phyloP scores from a whole-genome alignment of 2,888 invertebrate genomes.

The Trissolcus japonicus region DNA sequence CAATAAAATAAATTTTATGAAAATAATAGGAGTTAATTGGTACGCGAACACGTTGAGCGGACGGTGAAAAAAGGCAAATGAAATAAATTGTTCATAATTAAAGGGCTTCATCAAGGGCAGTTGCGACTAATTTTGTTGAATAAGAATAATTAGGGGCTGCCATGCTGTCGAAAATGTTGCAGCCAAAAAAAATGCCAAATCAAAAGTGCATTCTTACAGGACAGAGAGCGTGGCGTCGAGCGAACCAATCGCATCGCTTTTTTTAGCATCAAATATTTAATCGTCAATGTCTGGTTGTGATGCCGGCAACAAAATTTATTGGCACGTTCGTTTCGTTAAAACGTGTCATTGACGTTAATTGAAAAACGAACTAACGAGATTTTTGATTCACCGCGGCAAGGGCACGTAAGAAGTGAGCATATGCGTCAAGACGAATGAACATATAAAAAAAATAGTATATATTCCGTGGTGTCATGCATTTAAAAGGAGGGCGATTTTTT shows the following conservation, averaged over 20 bases:
- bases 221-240: background rate
- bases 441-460: constrained; percentile 24
- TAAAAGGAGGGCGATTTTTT: constrained; percentile 72
- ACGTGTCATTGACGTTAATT: constrained; percentile 4
- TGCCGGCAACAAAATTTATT: constrained; percentile 1
- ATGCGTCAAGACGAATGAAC: constrained; percentile 19
- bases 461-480: constrained; percentile 51
- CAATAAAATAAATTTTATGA: constrained; percentile 46
- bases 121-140: constrained; percentile 44
- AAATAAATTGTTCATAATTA: constrained; percentile 50
- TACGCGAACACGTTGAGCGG: constrained; percentile 23
- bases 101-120: constrained; percentile 49
- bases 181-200: constrained; percentile 15
- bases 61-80: constrained; percentile 40
- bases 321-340: background rate
- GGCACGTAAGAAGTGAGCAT: constrained; percentile 32
- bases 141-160: constrained; percentile 50
- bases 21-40: constrained; percentile 43
- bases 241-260: background rate
- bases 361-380: background rate
- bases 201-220: constrained; percentile 7
- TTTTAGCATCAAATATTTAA: constrained; percentile 2
- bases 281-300: constrained; percentile 3
- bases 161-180: constrained; percentile 36
- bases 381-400: constrained; percentile 2